phyloP scores from a whole-genome alignment of 1,140 invertebrate genomes.

The Paramacrobiotus metropolitanus region DNA sequence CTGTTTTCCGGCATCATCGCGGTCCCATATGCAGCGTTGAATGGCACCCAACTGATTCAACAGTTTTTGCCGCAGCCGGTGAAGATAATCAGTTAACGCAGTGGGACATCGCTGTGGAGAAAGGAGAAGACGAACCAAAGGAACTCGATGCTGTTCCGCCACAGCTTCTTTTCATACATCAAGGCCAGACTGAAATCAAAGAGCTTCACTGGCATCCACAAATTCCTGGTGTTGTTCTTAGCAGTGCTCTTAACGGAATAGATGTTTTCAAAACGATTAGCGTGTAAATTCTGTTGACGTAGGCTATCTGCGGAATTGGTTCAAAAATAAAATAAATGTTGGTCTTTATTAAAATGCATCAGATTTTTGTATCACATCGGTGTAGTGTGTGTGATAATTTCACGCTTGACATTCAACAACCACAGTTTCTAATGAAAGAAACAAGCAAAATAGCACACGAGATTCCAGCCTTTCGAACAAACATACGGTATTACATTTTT shows the following conservation, averaged over 20 bases:
- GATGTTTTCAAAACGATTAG: constrained; percentile 96
- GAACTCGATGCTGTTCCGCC: constrained; percentile 45
- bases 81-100: constrained; percentile 86
- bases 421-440: no score
- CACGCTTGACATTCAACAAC: no score
- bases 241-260: constrained; percentile 76
- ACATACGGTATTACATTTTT: no score
- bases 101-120: constrained; percentile 86
- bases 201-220: constrained; percentile 97
- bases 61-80: constrained; percentile 73
- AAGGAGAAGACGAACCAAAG: constrained; percentile 31
- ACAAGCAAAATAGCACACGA: no score
- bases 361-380: no score
- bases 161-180: constrained; percentile 89
- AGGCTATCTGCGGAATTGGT: no score
- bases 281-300: constrained; percentile 54
- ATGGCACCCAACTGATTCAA: constrained; percentile 78
- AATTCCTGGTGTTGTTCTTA: constrained; percentile 70
- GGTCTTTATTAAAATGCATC: no score
- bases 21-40: constrained; percentile 80
- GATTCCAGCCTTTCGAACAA: no score
- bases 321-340: no score
- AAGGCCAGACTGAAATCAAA: constrained; percentile 91
- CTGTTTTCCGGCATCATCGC: constrained; percentile 75
- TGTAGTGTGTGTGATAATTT: no score